Percentiles rank a stretch among this genome's conserved stretches.
Conservation (phyloP, 2,797 vertebrate species). For the Chelon labrosus region DNA sequence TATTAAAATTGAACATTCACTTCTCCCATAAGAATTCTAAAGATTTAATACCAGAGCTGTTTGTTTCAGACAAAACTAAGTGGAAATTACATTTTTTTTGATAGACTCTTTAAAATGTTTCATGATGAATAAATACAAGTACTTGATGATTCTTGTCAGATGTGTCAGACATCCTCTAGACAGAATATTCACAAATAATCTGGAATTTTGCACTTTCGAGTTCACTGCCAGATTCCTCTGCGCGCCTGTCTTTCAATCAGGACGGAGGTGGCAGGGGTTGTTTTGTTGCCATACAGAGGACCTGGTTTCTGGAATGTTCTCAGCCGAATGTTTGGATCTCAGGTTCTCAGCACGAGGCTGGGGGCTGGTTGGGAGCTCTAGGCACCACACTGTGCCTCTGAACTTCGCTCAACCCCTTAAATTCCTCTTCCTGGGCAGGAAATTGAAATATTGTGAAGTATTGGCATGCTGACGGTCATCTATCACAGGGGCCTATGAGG, state of each 20-base stretch:
- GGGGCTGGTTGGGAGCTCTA: conserved; percentile 81
- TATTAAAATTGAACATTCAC: neutral
- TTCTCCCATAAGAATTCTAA: neutral
- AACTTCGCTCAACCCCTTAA: conserved; percentile 93
- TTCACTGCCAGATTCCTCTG: conserved; percentile 38
- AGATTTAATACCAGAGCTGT: neutral
- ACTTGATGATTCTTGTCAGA: conserved; percentile 1
- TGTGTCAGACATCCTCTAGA: conserved; percentile 7
- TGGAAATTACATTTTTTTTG: too few relatives aligned
- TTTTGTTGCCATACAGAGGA: conserved; percentile 74
- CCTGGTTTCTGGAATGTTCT: conserved; percentile 87
- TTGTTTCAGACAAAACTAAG: too few relatives aligned
- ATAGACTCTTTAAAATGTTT: neutral
- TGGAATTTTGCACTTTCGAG: too few relatives aligned
- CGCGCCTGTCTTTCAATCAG: conserved; percentile 47
- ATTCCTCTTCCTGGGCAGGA: conserved; percentile 91
- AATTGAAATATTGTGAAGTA: conserved; percentile 96
- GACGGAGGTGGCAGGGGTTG: conserved; percentile 50
- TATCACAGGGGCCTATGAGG: conserved; percentile 87
- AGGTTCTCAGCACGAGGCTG: conserved; percentile 80
- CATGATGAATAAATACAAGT: neutral
- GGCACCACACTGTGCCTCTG: conserved; percentile 94
- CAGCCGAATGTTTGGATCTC: conserved; percentile 89
- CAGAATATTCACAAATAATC: neutral
- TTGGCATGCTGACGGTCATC: conserved; percentile 90